These are phyloP conservation scores for Byasa hedistus DNA, from an alignment of 2,888 invertebrate species.

Conservation along the genomic window DNA sequence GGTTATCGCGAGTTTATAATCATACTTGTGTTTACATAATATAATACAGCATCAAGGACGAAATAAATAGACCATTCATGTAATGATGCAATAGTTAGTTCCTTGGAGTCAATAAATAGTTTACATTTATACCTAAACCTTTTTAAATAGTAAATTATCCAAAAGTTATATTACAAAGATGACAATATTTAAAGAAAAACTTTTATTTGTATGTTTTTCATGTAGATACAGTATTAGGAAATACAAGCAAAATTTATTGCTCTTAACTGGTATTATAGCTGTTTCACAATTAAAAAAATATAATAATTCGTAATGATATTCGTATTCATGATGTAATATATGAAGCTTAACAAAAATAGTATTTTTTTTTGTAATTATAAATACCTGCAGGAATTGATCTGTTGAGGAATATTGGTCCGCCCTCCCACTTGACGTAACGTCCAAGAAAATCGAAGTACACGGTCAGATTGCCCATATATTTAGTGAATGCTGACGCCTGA, in stretches of 20 bases:
- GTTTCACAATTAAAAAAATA: no score
- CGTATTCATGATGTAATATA: no score
- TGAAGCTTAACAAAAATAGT: neutral
- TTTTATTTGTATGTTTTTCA: no score
- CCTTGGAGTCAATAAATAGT: no score
- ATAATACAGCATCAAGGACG: neutral
- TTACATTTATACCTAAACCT: no score
- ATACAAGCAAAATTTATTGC: no score
- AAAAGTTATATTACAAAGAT: no score
- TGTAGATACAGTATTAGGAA: no score
- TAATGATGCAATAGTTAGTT: neutral
- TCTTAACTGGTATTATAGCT: no score
- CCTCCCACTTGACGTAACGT: slow-evolving; percentile 82
- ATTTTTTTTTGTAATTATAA: neutral
- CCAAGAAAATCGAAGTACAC: slow-evolving; percentile 86
- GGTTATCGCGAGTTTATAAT: neutral
- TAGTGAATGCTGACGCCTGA: slow-evolving; percentile 86
- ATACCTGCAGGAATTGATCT: slow-evolving; percentile 81
- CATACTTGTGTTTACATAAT: neutral
- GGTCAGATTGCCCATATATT: slow-evolving; percentile 88
- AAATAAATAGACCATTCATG: neutral
- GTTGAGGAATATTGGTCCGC: slow-evolving; percentile 86
- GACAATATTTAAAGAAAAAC: no score
- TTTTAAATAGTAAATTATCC: no score
- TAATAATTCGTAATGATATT: no score